These are phyloP conservation scores for Mechanitis messenoides DNA, from an alignment of 2,888 invertebrate species.

Conservation along the genomic window DNA sequence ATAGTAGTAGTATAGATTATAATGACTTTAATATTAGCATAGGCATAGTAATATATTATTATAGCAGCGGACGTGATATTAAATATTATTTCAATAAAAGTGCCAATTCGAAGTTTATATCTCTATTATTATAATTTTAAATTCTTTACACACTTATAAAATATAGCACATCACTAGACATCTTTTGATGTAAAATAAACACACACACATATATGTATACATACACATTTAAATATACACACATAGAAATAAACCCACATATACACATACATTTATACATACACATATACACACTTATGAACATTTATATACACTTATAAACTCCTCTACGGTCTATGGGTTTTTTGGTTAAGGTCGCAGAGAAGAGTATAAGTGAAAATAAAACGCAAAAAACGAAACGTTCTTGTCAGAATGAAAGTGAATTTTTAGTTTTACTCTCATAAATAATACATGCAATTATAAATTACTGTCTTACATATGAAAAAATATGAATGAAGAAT, in stretches of 20 bases:
- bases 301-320: background rate
- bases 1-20: too few relatives aligned
- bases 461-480: too few relatives aligned
- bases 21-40: too few relatives aligned
- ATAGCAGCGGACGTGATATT: background rate
- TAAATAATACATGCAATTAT: background rate
- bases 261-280: too few relatives aligned
- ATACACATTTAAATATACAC: too few relatives aligned
- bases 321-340: conserved; percentile 39
- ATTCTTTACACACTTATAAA: conserved; percentile 8
- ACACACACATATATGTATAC: background rate
- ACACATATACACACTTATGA: too few relatives aligned
- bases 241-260: too few relatives aligned
- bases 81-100: background rate
- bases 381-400: conserved; percentile 22
- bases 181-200: conserved; percentile 4
- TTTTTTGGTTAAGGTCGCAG: conserved; percentile 43
- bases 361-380: conserved; percentile 23
- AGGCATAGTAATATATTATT: too few relatives aligned
- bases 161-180: conserved; percentile 25
- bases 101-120: background rate
- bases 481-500: too few relatives aligned
- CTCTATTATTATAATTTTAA: conserved; percentile 5
- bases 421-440: conserved; percentile 9
- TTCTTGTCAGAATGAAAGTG: conserved; percentile 21